Base-by-base conservation (phyloP, 2,888 invertebrate genomes). In the Orthosia gothica region DNA sequence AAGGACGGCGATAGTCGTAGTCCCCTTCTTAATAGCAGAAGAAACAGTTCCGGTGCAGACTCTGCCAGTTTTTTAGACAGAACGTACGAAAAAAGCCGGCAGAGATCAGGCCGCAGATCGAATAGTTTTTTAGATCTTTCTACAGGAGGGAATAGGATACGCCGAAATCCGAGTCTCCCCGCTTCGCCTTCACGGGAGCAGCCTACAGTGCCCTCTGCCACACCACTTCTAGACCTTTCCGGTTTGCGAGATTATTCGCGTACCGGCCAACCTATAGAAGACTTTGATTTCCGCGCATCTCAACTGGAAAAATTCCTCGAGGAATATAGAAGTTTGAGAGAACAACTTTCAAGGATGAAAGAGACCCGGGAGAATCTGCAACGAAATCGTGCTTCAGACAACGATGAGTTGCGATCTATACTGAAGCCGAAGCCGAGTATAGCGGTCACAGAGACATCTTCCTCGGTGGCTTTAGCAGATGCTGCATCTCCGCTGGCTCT, bases 271-370 rank as follows among this genome's bases (percentile, higher is more conserved):
- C 95, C 97, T 2, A 92, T 95, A 76, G 97, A 97, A 76, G 97
- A 97, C 62, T 98, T 98, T 92, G 98, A 98, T 90, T 98, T 98
- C 89, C 98, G 98, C 91, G 98, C 98, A 0, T 98, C 98, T 20
- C 98, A 98, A 90, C 94, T 98, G 80, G 98, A 98, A 89, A 97
- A 97, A 72, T 98, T 98, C 92, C 97, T 98, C 61, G 98, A 98
- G 89, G 98, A 98, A 90, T 98, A 98, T 90, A 97, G 98, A 85
- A 97, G 97, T 87, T 96, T 98, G 74, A 98, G 98, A 90, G 98
- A 98, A 90, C 98, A 98, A 92, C 94, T 98, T 81, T 98, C 98
- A 75, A 97, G 97, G 91, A 98, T 98, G 98, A 98, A 98, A 89
- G 98, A 98, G 89, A 98, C 98, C 32, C 97, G 98, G 89, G 98